These are phyloP conservation scores for Cryptotermes secundus DNA, from an alignment of 1,140 invertebrate species.

Conservation along the genomic window DNA sequence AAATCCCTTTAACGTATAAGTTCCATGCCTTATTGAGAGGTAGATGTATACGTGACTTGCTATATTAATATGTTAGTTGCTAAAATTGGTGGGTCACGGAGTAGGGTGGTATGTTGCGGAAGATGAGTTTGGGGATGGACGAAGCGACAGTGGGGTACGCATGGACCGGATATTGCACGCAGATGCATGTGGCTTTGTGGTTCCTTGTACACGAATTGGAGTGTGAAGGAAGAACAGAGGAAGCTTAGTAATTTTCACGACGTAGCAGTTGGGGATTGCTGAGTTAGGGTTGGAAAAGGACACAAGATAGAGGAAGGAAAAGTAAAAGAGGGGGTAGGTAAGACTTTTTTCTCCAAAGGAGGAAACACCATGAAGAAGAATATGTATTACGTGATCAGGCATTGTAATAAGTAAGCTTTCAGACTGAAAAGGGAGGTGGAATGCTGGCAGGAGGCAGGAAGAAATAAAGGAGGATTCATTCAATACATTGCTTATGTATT, in stretches of 20 bases:
- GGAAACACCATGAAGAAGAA: background rate
- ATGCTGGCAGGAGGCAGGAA: background rate
- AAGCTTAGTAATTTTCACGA: background rate
- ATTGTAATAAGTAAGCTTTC: background rate
- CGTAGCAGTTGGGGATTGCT: conserved; percentile 13
- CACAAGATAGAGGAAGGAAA: background rate
- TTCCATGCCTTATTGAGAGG: conserved; percentile 11
- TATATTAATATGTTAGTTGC: background rate
- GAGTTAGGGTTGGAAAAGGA: conserved; percentile 4
- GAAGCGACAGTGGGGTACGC: background rate
- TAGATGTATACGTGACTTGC: background rate
- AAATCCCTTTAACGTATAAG: conserved; percentile 6
- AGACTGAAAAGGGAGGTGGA: background rate
- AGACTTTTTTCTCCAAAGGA: background rate
- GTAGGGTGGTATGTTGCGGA: background rate
- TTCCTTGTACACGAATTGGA: background rate
- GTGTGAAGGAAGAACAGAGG: background rate
- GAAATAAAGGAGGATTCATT: background rate
- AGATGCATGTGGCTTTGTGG: conserved; percentile 3
- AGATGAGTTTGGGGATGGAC: conserved; percentile 13
- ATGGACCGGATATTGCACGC: conserved; percentile 13
- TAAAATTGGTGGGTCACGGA: background rate
- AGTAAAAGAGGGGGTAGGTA: background rate
- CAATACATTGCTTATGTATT: background rate
- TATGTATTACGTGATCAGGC: conserved; percentile 8